These are phyloP conservation scores for Achatina immaculata DNA, from an alignment of 1,140 invertebrate species.

Conservation along the genomic window DNA sequence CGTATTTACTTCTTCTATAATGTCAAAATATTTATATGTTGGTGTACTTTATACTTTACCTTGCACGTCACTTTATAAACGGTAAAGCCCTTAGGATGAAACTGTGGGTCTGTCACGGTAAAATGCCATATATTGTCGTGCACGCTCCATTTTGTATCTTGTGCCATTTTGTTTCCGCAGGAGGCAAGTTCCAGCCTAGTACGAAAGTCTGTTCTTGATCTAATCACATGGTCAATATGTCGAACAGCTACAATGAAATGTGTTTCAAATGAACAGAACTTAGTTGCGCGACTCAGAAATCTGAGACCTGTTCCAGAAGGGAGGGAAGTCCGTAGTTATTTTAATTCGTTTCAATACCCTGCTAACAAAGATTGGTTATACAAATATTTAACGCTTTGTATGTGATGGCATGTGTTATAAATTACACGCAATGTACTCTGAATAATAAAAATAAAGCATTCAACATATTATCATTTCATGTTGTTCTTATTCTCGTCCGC, in stretches of 20 bases:
- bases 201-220: not conserved
- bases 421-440: no score
- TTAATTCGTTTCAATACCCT: not conserved
- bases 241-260: not conserved
- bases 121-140: constrained; percentile 76
- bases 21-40: no score
- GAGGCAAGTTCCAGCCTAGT: not conserved
- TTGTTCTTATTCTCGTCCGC: no score
- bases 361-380: no score
- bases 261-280: not conserved
- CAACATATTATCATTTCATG: no score
- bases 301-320: not conserved
- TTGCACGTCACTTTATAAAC: constrained; percentile 87
- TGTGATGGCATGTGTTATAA: no score
- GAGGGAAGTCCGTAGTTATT: not conserved
- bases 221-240: not conserved
- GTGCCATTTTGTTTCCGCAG: not conserved
- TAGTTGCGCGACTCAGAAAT: not conserved
- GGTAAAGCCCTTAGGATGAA: constrained; percentile 84
- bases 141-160: constrained; percentile 40
- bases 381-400: no score
- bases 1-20: no score
- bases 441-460: no score
- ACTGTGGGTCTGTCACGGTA: constrained; percentile 80
- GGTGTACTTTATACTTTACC: no score